Base-by-base conservation (phyloP, 35 echinoderm and acorn worm species). In the Apostichopus parvimensis region DNA sequence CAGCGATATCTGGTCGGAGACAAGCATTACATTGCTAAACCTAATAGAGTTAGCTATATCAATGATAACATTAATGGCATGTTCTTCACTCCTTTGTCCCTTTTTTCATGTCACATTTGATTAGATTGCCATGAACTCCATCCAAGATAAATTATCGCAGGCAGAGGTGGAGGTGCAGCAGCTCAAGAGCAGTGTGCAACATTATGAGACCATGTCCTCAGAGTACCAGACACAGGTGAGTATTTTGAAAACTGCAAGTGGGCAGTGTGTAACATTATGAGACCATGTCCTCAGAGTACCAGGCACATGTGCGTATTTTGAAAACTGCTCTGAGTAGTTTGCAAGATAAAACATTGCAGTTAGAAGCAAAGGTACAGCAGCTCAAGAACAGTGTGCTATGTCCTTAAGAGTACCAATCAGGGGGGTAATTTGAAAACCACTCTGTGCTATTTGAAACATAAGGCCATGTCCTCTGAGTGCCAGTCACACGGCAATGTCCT, bases 221-320 rank as follows among this genome's bases (percentile, higher is more conserved):
- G 96, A 98, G 53, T 92, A 95, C 70, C 95, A 98, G 77, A 20
- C 94, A 24, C 94, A 95, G 94, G 96, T 98, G 59, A 95, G 84
- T 84, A 61, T 8, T 12, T 61, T 61, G 58, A 12, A 61, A 61
- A 61, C 34, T 45, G 3, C 34, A 45, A 45, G 34, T 45, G 2
- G 4, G 34, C 34, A 45, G 3, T 45, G 34, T 2, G 34, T 3
- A 45, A 4, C 34, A 45, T 45, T 4, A 4, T 45, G 34, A 45
- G 34, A 4, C 3, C 34, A 2, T 45, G 34, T 45, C 34, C 34
- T 45, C 34, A 45, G 34, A 45, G 34, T 45, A 45, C 2, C 1
- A 45, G 34, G 8, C 94, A 24, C 94, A 95, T 92, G 96, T 98
- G 59, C 91, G 84, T 84, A 61, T 8, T 12, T 61, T 61, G 58